Conservation (phyloP, 2,113 vertebrate genomes). For the Bucco capensis region DNA sequence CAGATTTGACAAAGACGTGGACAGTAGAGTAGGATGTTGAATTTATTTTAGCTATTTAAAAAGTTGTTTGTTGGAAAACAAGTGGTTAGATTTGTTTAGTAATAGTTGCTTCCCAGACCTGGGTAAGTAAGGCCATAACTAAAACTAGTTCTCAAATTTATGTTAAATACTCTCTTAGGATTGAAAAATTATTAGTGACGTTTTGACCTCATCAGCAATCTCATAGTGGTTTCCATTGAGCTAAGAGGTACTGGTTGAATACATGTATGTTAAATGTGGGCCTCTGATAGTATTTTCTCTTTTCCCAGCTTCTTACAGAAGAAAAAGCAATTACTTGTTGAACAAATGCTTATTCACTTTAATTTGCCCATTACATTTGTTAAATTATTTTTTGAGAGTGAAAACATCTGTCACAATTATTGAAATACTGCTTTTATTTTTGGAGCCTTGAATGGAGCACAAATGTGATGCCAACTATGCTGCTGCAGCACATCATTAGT, state of each 20-base stretch:
- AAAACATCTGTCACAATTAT: neutral
- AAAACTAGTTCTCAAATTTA: neutral
- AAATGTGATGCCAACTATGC: neutral
- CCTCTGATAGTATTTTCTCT: neutral
- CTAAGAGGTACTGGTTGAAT: neutral
- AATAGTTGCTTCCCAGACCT: neutral
- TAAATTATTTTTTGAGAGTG: neutral
- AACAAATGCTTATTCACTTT: neutral
- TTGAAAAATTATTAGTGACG: neutral
- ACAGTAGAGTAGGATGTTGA: fast-evolving
- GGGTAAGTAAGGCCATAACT: neutral
- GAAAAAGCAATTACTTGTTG: neutral
- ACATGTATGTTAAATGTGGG: neutral
- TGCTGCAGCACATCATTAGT: neutral
- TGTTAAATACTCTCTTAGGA: neutral
- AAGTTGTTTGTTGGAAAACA: neutral
- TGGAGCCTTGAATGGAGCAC: neutral
- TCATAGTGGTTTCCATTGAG: neutral
- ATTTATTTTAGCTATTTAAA: neutral
- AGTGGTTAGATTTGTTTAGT: neutral
- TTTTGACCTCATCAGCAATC: neutral
- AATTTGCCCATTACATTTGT: neutral
- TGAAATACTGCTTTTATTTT: neutral
- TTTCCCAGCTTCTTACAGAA: neutral
- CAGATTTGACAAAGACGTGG: neutral